Percentiles rank a stretch among this genome's conserved stretches.
These are phyloP conservation scores for Ovis aries DNA, from an alignment of 2,113 vertebrate genomes.

Conservation along the genomic window DNA sequence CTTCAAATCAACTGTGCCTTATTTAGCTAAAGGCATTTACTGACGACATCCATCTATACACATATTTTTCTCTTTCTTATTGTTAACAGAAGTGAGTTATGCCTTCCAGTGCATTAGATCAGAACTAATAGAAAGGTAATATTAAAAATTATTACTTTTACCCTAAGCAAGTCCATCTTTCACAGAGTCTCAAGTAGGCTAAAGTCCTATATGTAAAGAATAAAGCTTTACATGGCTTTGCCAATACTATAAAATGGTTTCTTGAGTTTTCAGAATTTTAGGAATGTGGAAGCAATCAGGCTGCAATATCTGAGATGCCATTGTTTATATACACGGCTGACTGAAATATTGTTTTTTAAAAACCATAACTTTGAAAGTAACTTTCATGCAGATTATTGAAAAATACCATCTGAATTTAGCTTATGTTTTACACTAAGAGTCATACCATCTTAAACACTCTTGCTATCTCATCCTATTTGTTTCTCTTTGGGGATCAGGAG, in stretches of 20 bases:
- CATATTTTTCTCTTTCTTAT: background rate
- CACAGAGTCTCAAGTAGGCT: background rate
- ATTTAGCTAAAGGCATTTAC: slow-evolving; percentile 18
- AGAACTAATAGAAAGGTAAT: slow-evolving; percentile 42
- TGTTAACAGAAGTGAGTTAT: background rate
- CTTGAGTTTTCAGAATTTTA: slow-evolving; percentile 23
- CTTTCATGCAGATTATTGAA: background rate
- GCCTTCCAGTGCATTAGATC: background rate
- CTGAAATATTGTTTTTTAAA: slow-evolving; percentile 8
- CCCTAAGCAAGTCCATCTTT: background rate
- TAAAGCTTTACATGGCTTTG: background rate
- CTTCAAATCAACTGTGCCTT: slow-evolving; percentile 11
- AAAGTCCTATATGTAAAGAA: background rate
- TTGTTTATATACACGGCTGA: background rate
- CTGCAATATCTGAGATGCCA: background rate
- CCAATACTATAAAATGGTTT: background rate
- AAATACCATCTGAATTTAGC: slow-evolving; percentile 1
- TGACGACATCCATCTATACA: background rate
- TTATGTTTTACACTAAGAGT: background rate
- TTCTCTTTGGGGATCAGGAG: slow-evolving; percentile 8
- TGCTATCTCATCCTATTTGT: slow-evolving; percentile 15
- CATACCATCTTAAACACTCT: background rate
- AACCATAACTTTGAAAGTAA: background rate
- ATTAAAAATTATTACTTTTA: slow-evolving; percentile 30
- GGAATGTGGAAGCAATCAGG: background rate